Evolutionary conservation across 2,797 vertebrate genomes (phyloP), one percentile per base, ranked within the genome.

Genomic region (Antrozous pallidus): DNA sequence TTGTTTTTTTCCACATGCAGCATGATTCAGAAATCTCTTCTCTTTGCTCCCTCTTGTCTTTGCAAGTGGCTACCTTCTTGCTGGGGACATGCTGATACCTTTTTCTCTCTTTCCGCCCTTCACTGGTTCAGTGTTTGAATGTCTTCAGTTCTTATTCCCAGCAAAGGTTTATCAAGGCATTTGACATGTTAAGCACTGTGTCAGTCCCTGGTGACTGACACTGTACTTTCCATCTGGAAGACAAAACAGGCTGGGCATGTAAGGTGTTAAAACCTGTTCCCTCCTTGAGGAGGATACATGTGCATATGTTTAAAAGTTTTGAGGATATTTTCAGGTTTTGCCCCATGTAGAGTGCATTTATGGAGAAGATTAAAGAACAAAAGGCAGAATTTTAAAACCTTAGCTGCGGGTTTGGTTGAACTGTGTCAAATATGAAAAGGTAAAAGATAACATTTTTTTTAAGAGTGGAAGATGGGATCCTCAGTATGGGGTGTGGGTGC

Each of bases 91-190:
- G 17, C 45, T 67, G 51, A 75, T 5, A 5, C 40, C 5, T 36
- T 49, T 92, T 77, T 87, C 31, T 95, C 51, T 73, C 47, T 87
- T 67, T 88, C 17, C 33, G 56, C 56, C 54, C 79, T 93, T 14
- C 33, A 33, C 51, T 24, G 51, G 51, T 24, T 54, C 51, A 54
- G 51, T 3, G 28, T 88, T 61, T 58, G 40, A 28, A 38, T 22
- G 8, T 26, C 26, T 7, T 88, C 31, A 71, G 3, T 83, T 92
- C 33, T 87, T 45, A 58, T 33, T 38, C 13, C 74, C 11, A 0
- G 18, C 6, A 49, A 93, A 54, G 16, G 2, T 54, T 70, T 63
- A 93, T 31, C 6, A 63, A 65, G 26, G 47, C 36, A 61, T 54
- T 71, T 89, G 24, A 24, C 22, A 9, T 24, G 22, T 51, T 51